Evolutionary conservation across 2,888 invertebrate genomes (phyloP), one percentile per base, ranked within the genome.

Genomic region (Tethea ocularis): DNA sequence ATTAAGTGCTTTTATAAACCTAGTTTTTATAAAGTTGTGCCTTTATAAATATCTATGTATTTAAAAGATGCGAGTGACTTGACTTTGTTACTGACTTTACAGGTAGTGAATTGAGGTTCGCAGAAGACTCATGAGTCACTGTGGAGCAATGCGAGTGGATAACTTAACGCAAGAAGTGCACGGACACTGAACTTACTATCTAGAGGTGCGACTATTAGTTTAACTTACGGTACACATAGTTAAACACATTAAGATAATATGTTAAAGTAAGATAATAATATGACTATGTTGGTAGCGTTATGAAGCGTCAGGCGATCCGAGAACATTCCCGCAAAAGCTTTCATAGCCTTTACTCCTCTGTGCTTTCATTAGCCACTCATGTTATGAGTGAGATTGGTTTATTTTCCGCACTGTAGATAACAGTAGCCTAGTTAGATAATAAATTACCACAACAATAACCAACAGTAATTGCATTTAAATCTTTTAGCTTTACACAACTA

Each of bases 41-140:
- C 29, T 29, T 29, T 29, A 29, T 7, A 10, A 5, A 33, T 2
- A 13, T 33, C 13, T 3, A 6, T 33, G 2, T 2, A 8, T 26
- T 6, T 26, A 1, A 26, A 26, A 26, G 7, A 26, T 24, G 1
- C 29, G 2, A 7, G 2, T 13, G 13, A 13, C 7, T 33, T 13
- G 7, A 1, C 7, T 29, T 29, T 15, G 2, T 15, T 15, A 2
- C 15, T 6, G 38, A n/a, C 46, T 46, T 10, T 46, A 20, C 46
- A 68, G 62, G 61, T 64, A 62, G 72, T 71, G 66, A 66, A 20
- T 46, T 46, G n/a, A 2, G 46, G 17, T 46, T 46, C 46, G 46
- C 51, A 61, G 68, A 65, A 46, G 17, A 64, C 54, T 63, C 58
- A 67, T 84, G 85, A 86, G 67, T 86, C 87, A 87, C 64, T 66